phyloP scores from a whole-genome alignment of 2,113 vertebrate genomes.

The Protobothrops mucrosquamatus region DNA sequence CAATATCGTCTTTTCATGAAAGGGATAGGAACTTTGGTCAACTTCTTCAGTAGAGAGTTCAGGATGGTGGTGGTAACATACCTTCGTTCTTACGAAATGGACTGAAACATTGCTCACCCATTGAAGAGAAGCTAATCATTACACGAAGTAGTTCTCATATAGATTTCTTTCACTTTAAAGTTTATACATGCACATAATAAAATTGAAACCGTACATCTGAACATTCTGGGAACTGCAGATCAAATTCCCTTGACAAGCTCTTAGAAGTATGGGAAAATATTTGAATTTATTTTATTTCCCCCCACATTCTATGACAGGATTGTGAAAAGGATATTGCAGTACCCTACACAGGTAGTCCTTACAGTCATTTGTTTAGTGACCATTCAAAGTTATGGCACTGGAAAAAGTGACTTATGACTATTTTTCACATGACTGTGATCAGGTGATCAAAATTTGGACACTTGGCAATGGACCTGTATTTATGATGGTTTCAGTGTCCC shows the following conservation, averaged over 20 bases:
- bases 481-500: not conserved
- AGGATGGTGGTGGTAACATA: not conserved
- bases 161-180: not conserved
- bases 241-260: not conserved
- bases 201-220: not conserved
- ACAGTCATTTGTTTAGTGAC: not conserved
- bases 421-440: not conserved
- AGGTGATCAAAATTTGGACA: not conserved
- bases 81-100: not conserved
- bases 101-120: not conserved
- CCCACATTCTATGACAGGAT: not conserved
- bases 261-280: not conserved
- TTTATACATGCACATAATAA: not conserved
- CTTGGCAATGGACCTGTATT: not conserved
- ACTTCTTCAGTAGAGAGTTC: not conserved
- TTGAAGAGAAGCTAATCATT: not conserved
- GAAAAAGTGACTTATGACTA: not conserved
- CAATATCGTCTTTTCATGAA: not conserved
- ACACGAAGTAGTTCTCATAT: not conserved
- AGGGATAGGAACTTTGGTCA: not conserved
- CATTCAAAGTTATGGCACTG: not conserved
- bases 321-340: not conserved
- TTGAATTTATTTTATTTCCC: not conserved
- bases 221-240: not conserved
- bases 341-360: not conserved